Base-by-base conservation (phyloP, 2,888 invertebrate species). In the Agrilus cyanescens region DNA sequence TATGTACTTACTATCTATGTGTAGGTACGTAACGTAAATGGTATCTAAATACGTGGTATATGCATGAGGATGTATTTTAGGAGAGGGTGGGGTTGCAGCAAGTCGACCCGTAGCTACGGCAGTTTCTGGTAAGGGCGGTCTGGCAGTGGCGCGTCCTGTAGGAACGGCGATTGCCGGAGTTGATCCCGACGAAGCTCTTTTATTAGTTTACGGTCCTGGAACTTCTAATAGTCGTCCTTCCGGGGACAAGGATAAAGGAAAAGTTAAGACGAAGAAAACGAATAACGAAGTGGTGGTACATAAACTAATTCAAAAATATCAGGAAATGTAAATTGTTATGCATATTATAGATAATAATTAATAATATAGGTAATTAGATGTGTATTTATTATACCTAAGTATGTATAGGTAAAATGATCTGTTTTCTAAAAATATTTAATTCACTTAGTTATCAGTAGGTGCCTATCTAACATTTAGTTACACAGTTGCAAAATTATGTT, bases 131-230 rank as follows among this genome's bases (percentile, higher is more conserved):
- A 71, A 74, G 1, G 75, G 76, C 33, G 85, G 85, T 0, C 61
- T 82, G 7, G 84, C 85, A 0, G 68, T 85, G 4, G 78, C 84
- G 0, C 70, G 76, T 4, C 85, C 85, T 0, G 71, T 82, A 0
- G 84, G 76, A 15, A 84, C 84, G 0, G 85, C 85, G 5, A 78
- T 85, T 30, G 84, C 85, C 2, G 85, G 85, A 2, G 67, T 85
- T 0, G 71, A 74, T 45, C 77, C 78, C 0, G 65, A 66, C 40
- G 65, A 68, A 53, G 59, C 64, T 7, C 49, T 67, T 10, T 55
- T 67, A 12, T 67, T 67, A 13, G 56, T 63, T 18, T 60, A 59
- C 39, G 59, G 25, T 10, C 25, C 25, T 25, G 25, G 25, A 25
- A 10, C 25, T 8, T 8, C 25, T 2, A n/a, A n/a, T n/a, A 25